Conservation (phyloP, 2,113 vertebrate genomes). For the Rutilus rutilus region DNA sequence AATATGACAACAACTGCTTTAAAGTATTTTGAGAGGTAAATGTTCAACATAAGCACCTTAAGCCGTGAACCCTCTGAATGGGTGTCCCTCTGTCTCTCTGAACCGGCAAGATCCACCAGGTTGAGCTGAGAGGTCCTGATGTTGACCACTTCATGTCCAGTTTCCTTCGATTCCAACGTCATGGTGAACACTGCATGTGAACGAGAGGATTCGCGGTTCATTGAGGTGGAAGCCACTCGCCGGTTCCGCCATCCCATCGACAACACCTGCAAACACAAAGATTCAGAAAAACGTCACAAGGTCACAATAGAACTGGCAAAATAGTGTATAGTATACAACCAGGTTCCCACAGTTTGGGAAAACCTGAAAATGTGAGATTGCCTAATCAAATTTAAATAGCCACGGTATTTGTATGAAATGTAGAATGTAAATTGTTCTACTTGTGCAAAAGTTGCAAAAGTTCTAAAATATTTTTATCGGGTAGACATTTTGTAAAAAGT, state of each 20-base stretch:
- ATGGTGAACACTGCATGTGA: constrained; percentile 96
- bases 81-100: constrained; percentile 93
- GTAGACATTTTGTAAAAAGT: too few species aligned
- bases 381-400: too few species aligned
- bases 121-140: constrained; percentile 92
- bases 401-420: too few species aligned
- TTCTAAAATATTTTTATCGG: too few species aligned
- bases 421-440: too few species aligned
- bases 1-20: too few species aligned
- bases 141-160: constrained; percentile 84
- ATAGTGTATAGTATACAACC: not conserved
- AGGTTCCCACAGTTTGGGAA: too few species aligned
- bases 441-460: too few species aligned
- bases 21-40: not conserved
- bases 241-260: constrained; percentile 93
- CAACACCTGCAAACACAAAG: constrained; percentile 78
- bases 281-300: not conserved
- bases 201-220: constrained; percentile 96
- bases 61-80: constrained; percentile 89
- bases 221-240: constrained; percentile 92
- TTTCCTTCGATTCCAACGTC: constrained; percentile 92
- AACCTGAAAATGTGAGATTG: too few species aligned
- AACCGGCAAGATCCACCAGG: constrained; percentile 93
- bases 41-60: constrained; percentile 77
- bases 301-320: not conserved